These are phyloP conservation scores for Melanophora roralis DNA, from an alignment of 2,888 invertebrate species.

Conservation along the genomic window DNA sequence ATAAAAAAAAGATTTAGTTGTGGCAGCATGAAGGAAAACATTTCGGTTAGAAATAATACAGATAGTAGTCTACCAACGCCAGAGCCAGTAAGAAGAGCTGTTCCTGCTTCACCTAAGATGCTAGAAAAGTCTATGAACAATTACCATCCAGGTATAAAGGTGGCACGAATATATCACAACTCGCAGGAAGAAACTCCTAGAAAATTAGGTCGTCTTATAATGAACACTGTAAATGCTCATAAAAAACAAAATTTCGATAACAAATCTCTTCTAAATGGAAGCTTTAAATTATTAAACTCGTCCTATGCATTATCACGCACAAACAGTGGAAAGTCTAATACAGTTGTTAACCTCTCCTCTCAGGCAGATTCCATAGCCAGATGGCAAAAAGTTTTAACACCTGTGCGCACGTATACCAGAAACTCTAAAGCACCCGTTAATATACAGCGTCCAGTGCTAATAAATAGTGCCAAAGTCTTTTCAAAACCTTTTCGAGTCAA, in stretches of 20 bases:
- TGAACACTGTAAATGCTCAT: neutral
- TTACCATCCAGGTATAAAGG: slow-evolving; percentile 27
- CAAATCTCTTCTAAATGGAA: slow-evolving; percentile 18
- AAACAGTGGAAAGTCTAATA: neutral
- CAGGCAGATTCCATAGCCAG: slow-evolving; percentile 39
- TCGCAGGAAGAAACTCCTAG: slow-evolving; percentile 44
- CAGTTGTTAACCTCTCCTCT: neutral
- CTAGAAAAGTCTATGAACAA: slow-evolving; percentile 29
- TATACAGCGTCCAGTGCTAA: neutral
- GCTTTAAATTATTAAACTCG: slow-evolving; percentile 44
- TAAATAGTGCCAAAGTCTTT: neutral
- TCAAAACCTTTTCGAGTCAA: slow-evolving; percentile 11
- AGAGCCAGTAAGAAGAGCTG: slow-evolving; percentile 60
- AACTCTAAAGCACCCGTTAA: slow-evolving; percentile 23
- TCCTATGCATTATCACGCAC: neutral
- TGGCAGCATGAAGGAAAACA: neutral
- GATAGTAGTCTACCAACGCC: slow-evolving; percentile 51
- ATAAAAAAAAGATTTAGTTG: neutral
- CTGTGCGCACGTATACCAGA: slow-evolving; percentile 70
- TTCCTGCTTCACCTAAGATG: neutral
- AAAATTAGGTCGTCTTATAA: slow-evolving; percentile 47
- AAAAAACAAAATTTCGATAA: neutral
- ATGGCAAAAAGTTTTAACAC: slow-evolving; percentile 68
- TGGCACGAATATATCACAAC: slow-evolving; percentile 56
- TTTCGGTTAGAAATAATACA: neutral